phyloP scores from a whole-genome alignment of 1,140 invertebrate genomes.

The Penaeus vannamei region DNA sequence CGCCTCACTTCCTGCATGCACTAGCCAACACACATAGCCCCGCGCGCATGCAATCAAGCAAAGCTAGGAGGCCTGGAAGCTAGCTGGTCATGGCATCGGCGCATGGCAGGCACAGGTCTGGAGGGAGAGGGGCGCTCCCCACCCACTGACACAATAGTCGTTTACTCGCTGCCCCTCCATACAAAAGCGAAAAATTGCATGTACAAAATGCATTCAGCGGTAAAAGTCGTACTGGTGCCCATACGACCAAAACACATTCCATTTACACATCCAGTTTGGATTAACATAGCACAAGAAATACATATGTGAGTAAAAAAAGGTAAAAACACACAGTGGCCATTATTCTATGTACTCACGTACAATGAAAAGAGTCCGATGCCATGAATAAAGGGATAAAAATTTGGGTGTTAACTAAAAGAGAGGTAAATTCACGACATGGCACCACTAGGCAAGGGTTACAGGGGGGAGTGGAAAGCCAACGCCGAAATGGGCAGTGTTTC shows the following conservation, averaged over 20 bases:
- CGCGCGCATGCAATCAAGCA: slow-evolving; percentile 9
- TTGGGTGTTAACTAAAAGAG: slow-evolving; percentile 53
- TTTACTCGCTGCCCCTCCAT: slow-evolving; percentile 47
- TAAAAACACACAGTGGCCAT: slow-evolving; percentile 29
- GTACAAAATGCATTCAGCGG: slow-evolving; percentile 56
- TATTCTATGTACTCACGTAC: slow-evolving; percentile 59
- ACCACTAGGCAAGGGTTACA: slow-evolving; percentile 25
- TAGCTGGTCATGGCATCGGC: too few relatives aligned
- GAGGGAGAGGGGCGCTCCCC: background rate
- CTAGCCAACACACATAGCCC: slow-evolving; percentile 11
- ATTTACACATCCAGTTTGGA: slow-evolving; percentile 45
- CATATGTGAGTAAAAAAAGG: slow-evolving; percentile 26
- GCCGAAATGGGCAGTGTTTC: slow-evolving; percentile 63
- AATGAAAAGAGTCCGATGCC: slow-evolving; percentile 56
- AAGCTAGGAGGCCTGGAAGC: background rate
- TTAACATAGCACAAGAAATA: slow-evolving; percentile 56
- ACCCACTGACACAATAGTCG: slow-evolving; percentile 52
- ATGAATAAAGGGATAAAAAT: slow-evolving; percentile 59
- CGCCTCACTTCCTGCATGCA: slow-evolving; percentile 13
- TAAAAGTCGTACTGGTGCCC: slow-evolving; percentile 55
- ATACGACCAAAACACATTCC: slow-evolving; percentile 38
- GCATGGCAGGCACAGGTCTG: too few relatives aligned
- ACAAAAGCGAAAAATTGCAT: slow-evolving; percentile 58
- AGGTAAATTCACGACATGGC: slow-evolving; percentile 47
- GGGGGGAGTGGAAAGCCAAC: slow-evolving; percentile 56